Base-by-base conservation (phyloP, 2,797 vertebrate species). In the Mus minutoides region DNA sequence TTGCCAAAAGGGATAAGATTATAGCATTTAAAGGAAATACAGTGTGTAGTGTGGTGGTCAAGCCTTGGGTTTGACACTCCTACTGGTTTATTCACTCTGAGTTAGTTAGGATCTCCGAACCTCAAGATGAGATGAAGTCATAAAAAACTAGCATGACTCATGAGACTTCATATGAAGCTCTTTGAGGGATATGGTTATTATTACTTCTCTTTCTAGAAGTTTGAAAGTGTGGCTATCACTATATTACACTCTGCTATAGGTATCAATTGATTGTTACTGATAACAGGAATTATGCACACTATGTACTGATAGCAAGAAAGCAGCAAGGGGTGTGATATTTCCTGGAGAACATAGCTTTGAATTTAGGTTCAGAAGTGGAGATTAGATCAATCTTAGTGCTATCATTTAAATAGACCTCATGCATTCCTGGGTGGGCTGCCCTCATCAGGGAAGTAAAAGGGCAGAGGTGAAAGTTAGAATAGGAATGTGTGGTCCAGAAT, bases 281-380 rank as follows among this genome's bases (percentile, higher is more conserved):
- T 60, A 93, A 17, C 40, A 40, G 60, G n/a, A 82, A n/a, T 83
- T 67, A 56, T 31, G 80, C 62, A 43, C n/a, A 24, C 26, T 89
- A 7, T 37, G 31, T 21, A 71, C 62, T 71, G 22, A 83, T 78
- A 80, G 85, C 19, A 93, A 96, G 75, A 58, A 90, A 43, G 37
- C n/a, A 96, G 75, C 62, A 85, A 73, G n/a, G 22, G 54, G n/a
- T 71, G 62, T 12, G 10, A 22, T 58, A 29, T 71, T 85, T 93
- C 49, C 58, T 94, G 56, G 56, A 93, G 84, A 97, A 88, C 34
- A 79, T 1, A 90, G 73, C 31, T 95, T 43, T 80, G 84, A 94
- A 92, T 92, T 95, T 58, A 71, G 37, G n/a, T 96, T 91, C 69
- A 71, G 24, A 60, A 92, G 83, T 88, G 34, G 88, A 7, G 13